Evolutionary conservation across 2,888 invertebrate genomes (phyloP).

Genomic region (Phasia obesa): DNA sequence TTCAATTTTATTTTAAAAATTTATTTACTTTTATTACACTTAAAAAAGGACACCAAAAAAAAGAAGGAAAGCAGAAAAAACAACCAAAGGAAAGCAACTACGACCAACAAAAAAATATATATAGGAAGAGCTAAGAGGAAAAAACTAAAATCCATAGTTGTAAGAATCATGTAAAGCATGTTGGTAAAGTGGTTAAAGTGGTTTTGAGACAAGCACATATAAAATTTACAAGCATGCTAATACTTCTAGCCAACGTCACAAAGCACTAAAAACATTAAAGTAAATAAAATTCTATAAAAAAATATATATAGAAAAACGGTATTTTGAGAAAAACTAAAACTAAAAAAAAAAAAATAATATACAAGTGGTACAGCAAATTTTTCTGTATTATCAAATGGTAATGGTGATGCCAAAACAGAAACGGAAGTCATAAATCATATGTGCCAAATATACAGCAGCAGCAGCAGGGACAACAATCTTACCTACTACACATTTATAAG

Average conservation of each 20-base stretch:
- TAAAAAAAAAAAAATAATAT: constrained; percentile 3
- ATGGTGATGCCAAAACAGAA: constrained; percentile 68
- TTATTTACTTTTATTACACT: constrained; percentile 66
- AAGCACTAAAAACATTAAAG: constrained; percentile 57
- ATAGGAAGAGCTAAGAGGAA: constrained; percentile 10
- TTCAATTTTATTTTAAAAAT: constrained; percentile 56
- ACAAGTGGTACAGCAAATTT: constrained; percentile 12
- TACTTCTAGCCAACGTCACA: constrained; percentile 67
- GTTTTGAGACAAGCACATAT: constrained; percentile 69
- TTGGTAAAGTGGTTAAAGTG: constrained; percentile 72
- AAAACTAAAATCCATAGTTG: constrained; percentile 61
- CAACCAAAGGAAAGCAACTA: constrained; percentile 28
- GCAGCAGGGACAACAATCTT: constrained; percentile 22
- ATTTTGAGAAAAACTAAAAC: constrained; percentile 11
- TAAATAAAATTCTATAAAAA: constrained; percentile 54
- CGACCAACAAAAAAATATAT: constrained; percentile 2
- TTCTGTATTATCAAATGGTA: constrained; percentile 14
- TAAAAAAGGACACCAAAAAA: not conserved
- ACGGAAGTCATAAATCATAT: constrained; percentile 79
- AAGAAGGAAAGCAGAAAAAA: not conserved
- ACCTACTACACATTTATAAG: constrained; percentile 10
- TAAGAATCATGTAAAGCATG: constrained; percentile 70
- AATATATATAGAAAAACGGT: constrained; percentile 1
- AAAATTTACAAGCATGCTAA: constrained; percentile 71
- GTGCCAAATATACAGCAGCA: constrained; percentile 65